Evolutionary conservation across 2,888 invertebrate species (phyloP).

Genomic region (Dione vanillae): DNA sequence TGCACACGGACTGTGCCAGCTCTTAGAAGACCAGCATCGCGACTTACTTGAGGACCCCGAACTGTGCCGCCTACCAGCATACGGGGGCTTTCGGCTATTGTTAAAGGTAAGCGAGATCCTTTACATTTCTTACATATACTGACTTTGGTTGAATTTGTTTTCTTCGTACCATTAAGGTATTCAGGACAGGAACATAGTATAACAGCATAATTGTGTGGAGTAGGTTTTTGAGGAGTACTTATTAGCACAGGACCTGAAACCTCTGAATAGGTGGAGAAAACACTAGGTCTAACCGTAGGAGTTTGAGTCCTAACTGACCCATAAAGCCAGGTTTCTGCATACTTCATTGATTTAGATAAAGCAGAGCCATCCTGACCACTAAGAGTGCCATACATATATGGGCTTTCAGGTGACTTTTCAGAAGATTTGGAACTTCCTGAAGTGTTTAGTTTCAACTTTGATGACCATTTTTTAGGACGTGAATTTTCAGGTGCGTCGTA

Average conservation of each 20-base stretch:
- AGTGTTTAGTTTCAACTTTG: slow-evolving; percentile 86
- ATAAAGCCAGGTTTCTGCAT: slow-evolving; percentile 93
- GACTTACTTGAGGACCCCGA: slow-evolving; percentile 78
- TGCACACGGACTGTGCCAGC: slow-evolving; percentile 87
- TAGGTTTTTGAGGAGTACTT: slow-evolving; percentile 82
- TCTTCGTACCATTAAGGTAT: slow-evolving; percentile 90
- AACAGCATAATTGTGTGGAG: slow-evolving; percentile 87
- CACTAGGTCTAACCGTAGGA: slow-evolving; percentile 74
- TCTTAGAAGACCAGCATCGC: slow-evolving; percentile 77
- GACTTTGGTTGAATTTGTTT: slow-evolving; percentile 89
- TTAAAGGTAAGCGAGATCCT: slow-evolving; percentile 89
- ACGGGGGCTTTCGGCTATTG: slow-evolving; percentile 85
- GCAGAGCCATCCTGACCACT: slow-evolving; percentile 87
- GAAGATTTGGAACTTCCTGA: slow-evolving; percentile 76
- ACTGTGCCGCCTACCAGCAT: slow-evolving; percentile 86
- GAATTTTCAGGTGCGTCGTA: slow-evolving; percentile 81
- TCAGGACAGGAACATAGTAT: slow-evolving; percentile 93
- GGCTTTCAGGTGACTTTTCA: slow-evolving; percentile 77
- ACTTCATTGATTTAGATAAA: slow-evolving; percentile 93
- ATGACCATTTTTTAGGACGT: slow-evolving; percentile 89
- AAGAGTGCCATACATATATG: slow-evolving; percentile 79
- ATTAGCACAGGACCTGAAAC: slow-evolving; percentile 77
- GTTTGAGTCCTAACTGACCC: slow-evolving; percentile 88
- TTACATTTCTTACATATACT: slow-evolving; percentile 93
- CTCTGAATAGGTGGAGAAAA: slow-evolving; percentile 79